Percentiles rank a stretch among this genome's conserved stretches.
phyloP scores from a whole-genome alignment of 2,888 invertebrate species.

The Quadriops clusia region DNA sequence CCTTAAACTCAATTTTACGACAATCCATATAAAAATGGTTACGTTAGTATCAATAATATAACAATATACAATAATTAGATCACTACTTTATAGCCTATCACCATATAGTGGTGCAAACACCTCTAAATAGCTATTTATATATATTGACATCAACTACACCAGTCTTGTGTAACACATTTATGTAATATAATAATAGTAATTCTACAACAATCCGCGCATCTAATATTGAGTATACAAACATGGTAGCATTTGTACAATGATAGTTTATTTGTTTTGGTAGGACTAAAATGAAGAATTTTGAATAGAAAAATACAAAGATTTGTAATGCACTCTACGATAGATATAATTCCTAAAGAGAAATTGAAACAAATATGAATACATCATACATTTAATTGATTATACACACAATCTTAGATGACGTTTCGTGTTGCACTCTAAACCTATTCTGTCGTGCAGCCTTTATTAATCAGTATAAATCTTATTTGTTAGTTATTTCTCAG shows the following conservation, averaged over 20 bases:
- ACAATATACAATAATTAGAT: constrained; percentile 24
- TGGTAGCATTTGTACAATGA: too few species aligned
- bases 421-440: not conserved
- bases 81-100: constrained; percentile 30
- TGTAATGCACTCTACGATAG: too few species aligned
- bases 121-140: constrained; percentile 16
- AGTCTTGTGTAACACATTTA: constrained; percentile 37
- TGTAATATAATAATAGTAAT: constrained; percentile 22
- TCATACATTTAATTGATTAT: too few species aligned
- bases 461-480: constrained; percentile 30
- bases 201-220: constrained; percentile 1
- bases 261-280: too few species aligned
- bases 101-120: constrained; percentile 31
- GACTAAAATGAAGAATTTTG: too few species aligned
- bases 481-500: constrained; percentile 17
- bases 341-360: too few species aligned
- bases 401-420: too few species aligned
- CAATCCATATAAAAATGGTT: constrained; percentile 30
- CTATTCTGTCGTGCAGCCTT: constrained; percentile 34
- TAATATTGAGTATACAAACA: too few species aligned
- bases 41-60: constrained; percentile 25
- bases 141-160: constrained; percentile 37
- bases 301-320: too few species aligned
- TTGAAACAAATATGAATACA: too few species aligned
- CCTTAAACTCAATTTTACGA: too few species aligned